These are phyloP conservation scores for Mormyrops attenuatus DNA, from an alignment of 2,797 vertebrate species.

Conservation along the genomic window DNA sequence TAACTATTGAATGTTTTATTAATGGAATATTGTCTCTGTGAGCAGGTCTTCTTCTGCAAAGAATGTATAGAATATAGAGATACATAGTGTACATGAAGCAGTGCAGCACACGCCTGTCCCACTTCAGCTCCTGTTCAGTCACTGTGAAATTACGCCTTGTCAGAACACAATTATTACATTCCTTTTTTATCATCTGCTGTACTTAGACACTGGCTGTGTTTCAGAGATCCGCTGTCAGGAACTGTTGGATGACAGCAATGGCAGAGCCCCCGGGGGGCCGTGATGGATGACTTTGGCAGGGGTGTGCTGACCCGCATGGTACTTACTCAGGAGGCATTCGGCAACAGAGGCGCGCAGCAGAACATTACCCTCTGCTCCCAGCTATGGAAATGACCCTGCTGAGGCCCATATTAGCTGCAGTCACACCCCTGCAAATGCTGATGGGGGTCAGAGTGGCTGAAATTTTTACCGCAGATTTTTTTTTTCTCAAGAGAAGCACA, in stretches of 20 bases:
- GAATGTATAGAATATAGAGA: neutral
- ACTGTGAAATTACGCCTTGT: neutral
- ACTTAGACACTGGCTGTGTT: neutral
- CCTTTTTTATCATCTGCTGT: neutral
- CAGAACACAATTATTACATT: slow-evolving; percentile 3
- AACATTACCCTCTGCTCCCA: neutral
- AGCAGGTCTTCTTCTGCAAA: neutral
- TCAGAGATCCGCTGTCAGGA: neutral
- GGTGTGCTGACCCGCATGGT: neutral
- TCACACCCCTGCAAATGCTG: neutral
- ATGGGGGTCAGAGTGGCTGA: neutral
- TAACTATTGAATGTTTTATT: neutral
- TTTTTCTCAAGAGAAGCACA: neutral
- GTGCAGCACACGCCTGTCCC: neutral
- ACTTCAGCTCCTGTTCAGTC: neutral
- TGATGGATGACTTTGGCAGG: neutral
- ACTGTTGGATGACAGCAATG: neutral
- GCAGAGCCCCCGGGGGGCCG: neutral
- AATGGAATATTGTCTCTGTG: neutral
- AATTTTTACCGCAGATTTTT: neutral
- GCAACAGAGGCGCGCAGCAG: neutral
- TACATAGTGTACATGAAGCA: neutral
- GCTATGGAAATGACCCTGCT: slow-evolving; percentile 6
- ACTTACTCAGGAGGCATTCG: neutral
- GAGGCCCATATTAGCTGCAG: neutral